phyloP scores from a whole-genome alignment of 37 sponge, comb jelly and placozoan species.

The Geodia barretti region DNA sequence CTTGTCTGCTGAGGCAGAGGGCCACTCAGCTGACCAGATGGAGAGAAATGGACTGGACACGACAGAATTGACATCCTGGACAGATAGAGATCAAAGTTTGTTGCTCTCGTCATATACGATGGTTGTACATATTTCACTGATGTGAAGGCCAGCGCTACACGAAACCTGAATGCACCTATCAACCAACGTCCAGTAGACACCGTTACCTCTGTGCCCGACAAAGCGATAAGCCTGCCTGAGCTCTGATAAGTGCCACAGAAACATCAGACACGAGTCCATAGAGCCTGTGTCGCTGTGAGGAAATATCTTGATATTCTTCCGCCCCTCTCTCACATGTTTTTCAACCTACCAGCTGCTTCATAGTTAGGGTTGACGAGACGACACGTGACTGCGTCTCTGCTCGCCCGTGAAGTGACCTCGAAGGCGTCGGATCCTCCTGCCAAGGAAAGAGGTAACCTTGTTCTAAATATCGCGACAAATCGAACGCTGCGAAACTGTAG shows the following conservation, averaged over 20 bases:
- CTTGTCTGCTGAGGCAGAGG: slow-evolving; percentile 93
- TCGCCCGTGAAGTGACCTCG: slow-evolving; percentile 92
- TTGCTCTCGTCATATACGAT: too few relatives aligned
- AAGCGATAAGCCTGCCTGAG: slow-evolving; percentile 88
- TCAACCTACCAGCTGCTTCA: slow-evolving; percentile 81
- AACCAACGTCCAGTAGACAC: too few relatives aligned
- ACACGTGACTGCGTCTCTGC: slow-evolving; percentile 92
- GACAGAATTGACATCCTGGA: slow-evolving; percentile 88
- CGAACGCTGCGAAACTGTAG: too few relatives aligned
- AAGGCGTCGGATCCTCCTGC: slow-evolving; percentile 95
- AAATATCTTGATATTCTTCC: too few relatives aligned
- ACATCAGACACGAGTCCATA: slow-evolving; percentile 92
- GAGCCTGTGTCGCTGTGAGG: slow-evolving; percentile 85
- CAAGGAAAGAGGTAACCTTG: not conserved
- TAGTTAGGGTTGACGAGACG: slow-evolving; percentile 95
- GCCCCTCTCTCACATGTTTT: not conserved
- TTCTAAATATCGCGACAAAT: slow-evolving; percentile 11
- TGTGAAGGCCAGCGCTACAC: too few relatives aligned
- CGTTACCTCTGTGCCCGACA: slow-evolving; percentile 83
- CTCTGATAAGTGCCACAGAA: slow-evolving; percentile 95
- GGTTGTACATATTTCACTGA: too few relatives aligned
- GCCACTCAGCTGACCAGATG: slow-evolving; percentile 90
- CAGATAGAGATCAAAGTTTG: too few relatives aligned
- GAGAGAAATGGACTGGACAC: slow-evolving; percentile 89
- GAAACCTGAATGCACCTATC: too few relatives aligned